Percentiles rank a stretch among this genome's conserved stretches.
Evolutionary conservation across 2,113 vertebrate species (phyloP).

Genomic region (Dolichallabes microphthalmus): DNA sequence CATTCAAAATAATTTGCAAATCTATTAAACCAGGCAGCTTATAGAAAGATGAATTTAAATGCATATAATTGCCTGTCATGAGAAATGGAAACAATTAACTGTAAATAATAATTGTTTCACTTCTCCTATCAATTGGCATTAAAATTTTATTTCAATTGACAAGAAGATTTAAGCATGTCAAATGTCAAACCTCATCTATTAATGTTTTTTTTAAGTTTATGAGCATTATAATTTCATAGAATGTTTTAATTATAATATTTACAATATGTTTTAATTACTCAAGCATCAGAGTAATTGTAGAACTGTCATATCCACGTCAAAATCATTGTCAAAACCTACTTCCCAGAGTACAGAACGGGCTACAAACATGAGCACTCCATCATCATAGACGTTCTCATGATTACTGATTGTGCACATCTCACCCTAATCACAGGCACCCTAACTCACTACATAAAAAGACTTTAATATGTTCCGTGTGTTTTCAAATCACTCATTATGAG

Average conservation of each 20-base stretch:
- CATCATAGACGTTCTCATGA: no score
- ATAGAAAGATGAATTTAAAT: not conserved
- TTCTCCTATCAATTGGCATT: constrained; percentile 20
- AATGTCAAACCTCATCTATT: constrained; percentile 3
- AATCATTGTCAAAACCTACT: no score
- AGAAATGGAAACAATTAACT: constrained; percentile 10
- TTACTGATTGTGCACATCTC: no score
- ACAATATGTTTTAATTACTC: constrained; percentile 47
- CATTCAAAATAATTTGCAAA: constrained; percentile 18
- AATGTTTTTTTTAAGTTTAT: not conserved
- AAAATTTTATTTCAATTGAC: constrained; percentile 19
- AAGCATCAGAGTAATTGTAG: constrained; percentile 33
- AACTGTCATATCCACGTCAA: not conserved
- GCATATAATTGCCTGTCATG: no score
- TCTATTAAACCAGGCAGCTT: not conserved
- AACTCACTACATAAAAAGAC: no score
- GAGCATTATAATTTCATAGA: constrained; percentile 29
- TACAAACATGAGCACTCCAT: no score
- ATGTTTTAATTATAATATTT: constrained; percentile 45
- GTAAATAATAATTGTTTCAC: not conserved
- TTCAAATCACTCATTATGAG: no score
- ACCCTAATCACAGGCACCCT: no score
- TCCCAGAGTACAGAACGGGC: no score
- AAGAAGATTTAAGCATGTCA: constrained; percentile 24
- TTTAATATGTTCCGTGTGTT: no score